These are phyloP conservation scores for Coelopa frigida DNA, from an alignment of 1,140 invertebrate genomes.

Conservation along the genomic window DNA sequence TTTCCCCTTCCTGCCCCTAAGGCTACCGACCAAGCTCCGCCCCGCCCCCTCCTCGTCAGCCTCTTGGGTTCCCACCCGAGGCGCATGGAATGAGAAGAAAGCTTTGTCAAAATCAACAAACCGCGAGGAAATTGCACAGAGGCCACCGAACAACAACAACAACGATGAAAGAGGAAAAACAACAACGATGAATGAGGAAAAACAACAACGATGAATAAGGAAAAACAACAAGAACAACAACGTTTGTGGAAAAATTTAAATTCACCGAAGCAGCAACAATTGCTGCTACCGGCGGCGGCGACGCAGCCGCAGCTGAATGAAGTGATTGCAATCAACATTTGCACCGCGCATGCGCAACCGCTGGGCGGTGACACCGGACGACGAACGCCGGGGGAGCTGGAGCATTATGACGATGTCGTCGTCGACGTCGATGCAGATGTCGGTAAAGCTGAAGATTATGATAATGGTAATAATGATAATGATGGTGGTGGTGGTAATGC, in stretches of 20 bases:
- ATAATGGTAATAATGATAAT: too few species aligned
- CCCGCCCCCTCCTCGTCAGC: too few species aligned
- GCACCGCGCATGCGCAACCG: too few species aligned
- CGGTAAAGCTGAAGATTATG: too few species aligned
- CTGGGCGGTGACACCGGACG: too few species aligned
- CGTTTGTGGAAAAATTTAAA: conserved; percentile 1
- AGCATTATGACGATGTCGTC: too few species aligned
- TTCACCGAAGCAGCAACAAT: too few species aligned
- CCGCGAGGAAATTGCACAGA: not conserved
- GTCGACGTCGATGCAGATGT: too few species aligned
- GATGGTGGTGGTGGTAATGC: too few species aligned
- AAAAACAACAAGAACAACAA: not conserved
- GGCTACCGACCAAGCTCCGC: too few species aligned
- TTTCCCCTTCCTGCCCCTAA: too few species aligned
- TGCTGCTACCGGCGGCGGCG: conserved; percentile 10
- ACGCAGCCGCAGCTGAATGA: conserved; percentile 1
- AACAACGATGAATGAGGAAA: not conserved
- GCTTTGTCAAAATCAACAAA: conserved; percentile 9
- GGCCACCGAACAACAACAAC: not conserved
- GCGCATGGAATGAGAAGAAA: conserved; percentile 9
- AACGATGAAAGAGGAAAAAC: not conserved
- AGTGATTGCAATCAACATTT: conserved; percentile 13
- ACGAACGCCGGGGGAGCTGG: too few species aligned
- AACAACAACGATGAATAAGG: not conserved
- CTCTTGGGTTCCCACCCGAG: not conserved